Conservation (phyloP, 2,888 invertebrate genomes). For the Cactoblastis cactorum region DNA sequence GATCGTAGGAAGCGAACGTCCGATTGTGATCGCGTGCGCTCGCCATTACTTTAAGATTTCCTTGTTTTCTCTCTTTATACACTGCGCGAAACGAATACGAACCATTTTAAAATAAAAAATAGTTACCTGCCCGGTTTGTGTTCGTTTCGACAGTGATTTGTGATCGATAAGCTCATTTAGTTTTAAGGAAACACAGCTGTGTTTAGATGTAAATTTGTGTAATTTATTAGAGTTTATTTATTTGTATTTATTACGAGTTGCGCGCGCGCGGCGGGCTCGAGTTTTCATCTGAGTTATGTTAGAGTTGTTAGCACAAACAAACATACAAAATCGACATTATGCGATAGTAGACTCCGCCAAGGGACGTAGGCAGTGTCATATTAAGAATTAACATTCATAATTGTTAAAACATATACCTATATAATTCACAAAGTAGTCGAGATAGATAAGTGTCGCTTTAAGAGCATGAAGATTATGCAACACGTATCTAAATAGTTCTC, state of each 20-base stretch:
- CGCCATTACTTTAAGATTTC: conserved; percentile 34
- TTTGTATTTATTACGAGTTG: conserved; percentile 60
- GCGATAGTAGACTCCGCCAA: conserved; percentile 58
- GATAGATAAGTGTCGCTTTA: conserved; percentile 18
- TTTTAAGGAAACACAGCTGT: conserved; percentile 49
- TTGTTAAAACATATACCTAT: neutral
- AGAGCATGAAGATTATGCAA: conserved; percentile 17
- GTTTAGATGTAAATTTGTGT: conserved; percentile 45
- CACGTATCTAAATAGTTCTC: neutral
- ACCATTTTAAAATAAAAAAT: neutral
- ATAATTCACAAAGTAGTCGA: neutral
- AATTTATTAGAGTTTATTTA: conserved; percentile 58
- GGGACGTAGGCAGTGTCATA: neutral
- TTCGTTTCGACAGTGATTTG: conserved; percentile 29
- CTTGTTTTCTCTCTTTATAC: conserved; percentile 21
- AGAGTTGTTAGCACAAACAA: conserved; percentile 75
- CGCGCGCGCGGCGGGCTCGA: conserved; percentile 54
- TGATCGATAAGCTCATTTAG: conserved; percentile 63
- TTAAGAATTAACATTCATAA: neutral
- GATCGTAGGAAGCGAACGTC: conserved; percentile 62
- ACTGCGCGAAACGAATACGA: conserved; percentile 11
- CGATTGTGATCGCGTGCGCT: conserved; percentile 54
- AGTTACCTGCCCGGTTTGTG: conserved; percentile 16
- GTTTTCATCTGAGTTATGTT: conserved; percentile 68
- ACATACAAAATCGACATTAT: conserved; percentile 70